Evolutionary conservation across 2,113 vertebrate species (phyloP), one percentile per base, ranked within the genome.

Genomic region (Anarhynchus alexandrinus): DNA sequence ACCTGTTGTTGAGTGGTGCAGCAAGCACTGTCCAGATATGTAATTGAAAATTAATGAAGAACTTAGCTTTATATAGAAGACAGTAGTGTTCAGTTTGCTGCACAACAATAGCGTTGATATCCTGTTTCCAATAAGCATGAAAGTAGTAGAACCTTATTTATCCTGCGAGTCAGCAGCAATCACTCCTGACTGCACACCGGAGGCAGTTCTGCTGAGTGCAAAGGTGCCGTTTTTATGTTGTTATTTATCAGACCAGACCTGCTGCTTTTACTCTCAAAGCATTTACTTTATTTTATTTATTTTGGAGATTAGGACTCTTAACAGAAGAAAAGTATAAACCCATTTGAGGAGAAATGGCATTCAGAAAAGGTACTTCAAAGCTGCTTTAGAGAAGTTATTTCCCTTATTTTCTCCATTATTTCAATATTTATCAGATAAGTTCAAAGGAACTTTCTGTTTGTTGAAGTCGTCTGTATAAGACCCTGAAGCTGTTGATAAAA

Each of bases 181-280:
- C 43, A 18, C 95, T 95, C 70, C 82, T 91, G 65, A 80, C 80
- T 82, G 66, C 89, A 54, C 91, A 90, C 45, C 5, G 8, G 73
- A 71, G 78, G 57, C 83, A 91, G 81, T 67, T 86, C 82, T 93
- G 90, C 95, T 93, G 97, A 91, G 54, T 87, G 78, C 74, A 64
- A 34, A 79, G 69, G 43, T 82, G 49, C 83, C 0, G 1, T 1
- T 76, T 94, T 95, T 93, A 92, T 87, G 62, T 18, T 76, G 55
- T 64, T 76, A 3, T 72, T 97, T 87, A 85, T 80, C 49, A 82
- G 40, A 70, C 7, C 22, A 59, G 38, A 91, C 54, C 57, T 80
- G 45, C 84, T 82, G 62, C 36, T 58, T 91, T 79, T n/a, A 65
- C 38, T 72, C 52, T 79, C 45, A 38, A 51, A 49, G 64, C 49